phyloP scores from a whole-genome alignment of 2,888 invertebrate genomes.

The Andrena camellia region DNA sequence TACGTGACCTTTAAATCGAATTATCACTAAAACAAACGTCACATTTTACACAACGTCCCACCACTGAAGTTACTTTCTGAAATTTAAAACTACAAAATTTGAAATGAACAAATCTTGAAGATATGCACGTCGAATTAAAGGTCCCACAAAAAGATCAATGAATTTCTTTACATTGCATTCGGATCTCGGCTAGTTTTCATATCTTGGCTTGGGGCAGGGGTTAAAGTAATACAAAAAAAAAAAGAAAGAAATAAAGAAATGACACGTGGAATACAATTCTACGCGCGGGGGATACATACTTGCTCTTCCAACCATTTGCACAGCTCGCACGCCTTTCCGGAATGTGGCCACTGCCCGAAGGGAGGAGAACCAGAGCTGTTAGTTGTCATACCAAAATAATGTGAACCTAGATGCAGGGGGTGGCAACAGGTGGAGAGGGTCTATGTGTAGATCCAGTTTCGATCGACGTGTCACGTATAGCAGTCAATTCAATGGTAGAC shows the following conservation, averaged over 20 bases:
- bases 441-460: slow-evolving; percentile 60
- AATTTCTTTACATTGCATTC: slow-evolving; percentile 9
- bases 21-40: neutral
- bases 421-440: slow-evolving; percentile 66
- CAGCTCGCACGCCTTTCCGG: slow-evolving; percentile 99
- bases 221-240: slow-evolving; percentile 37
- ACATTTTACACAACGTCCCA: no score
- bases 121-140: slow-evolving; percentile 9
- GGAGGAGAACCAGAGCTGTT: slow-evolving; percentile 86
- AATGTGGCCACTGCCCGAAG: slow-evolving; percentile 97
- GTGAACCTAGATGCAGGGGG: slow-evolving; percentile 78
- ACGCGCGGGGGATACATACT: slow-evolving; percentile 93
- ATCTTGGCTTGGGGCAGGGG: slow-evolving; percentile 7
- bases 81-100: neutral
- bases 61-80: neutral
- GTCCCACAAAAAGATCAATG: neutral
- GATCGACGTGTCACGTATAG: slow-evolving; percentile 62
- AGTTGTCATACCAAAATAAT: slow-evolving; percentile 83
- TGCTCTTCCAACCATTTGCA: slow-evolving; percentile 99
- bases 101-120: neutral
- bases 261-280: slow-evolving; percentile 80
- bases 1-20: slow-evolving; percentile 49
- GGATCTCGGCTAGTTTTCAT: slow-evolving; percentile 27
- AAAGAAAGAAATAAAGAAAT: slow-evolving; percentile 70
- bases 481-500: neutral